These are phyloP conservation scores for Etia nguti DNA, from an alignment of 2,113 vertebrate species.

Conservation along the genomic window DNA sequence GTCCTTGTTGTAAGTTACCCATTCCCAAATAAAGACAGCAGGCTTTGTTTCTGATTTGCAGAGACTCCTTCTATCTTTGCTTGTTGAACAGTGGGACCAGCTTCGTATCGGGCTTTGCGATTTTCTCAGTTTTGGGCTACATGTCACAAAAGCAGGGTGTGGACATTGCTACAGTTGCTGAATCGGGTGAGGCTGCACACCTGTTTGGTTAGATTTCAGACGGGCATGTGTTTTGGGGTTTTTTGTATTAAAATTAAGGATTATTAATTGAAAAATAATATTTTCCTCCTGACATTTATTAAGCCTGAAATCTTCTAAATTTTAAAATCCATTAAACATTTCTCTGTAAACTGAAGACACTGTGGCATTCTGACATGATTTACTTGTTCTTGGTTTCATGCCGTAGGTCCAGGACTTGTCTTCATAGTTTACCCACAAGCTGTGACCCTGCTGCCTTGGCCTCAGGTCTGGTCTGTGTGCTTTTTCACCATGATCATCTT, in stretches of 20 bases:
- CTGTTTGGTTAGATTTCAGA: not conserved
- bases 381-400: not conserved
- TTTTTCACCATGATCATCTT: slow-evolving; percentile 91
- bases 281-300: not conserved
- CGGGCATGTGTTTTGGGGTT: not conserved
- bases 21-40: not conserved
- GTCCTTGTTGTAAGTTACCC: not conserved
- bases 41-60: slow-evolving; percentile 34
- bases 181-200: slow-evolving; percentile 50
- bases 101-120: slow-evolving; percentile 84
- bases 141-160: slow-evolving; percentile 74
- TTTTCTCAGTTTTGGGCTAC: slow-evolving; percentile 85
- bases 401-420: slow-evolving; percentile 84
- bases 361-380: not conserved
- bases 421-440: slow-evolving; percentile 91
- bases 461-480: slow-evolving; percentile 84
- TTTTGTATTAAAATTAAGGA: not conserved
- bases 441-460: slow-evolving; percentile 86
- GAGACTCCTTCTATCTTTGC: slow-evolving; percentile 72
- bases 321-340: not conserved
- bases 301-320: not conserved
- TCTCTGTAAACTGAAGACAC: not conserved
- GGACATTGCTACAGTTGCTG: slow-evolving; percentile 61
- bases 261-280: not conserved
- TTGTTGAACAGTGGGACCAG: slow-evolving; percentile 86